Evolutionary conservation across 2,888 invertebrate genomes (phyloP), one percentile per base, ranked within the genome.

Genomic region (Bibio marci): DNA sequence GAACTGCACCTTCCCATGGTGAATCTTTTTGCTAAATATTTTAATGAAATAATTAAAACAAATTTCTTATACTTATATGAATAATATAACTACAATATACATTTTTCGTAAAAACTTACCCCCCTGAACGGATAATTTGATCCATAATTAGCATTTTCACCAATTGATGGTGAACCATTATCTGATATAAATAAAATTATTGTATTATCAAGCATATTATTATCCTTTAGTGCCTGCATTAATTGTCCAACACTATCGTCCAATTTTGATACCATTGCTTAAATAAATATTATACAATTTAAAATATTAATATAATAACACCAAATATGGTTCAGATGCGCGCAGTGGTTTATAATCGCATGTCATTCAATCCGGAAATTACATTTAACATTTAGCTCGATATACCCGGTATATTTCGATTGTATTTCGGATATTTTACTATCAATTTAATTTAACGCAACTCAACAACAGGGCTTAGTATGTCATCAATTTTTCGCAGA

Each of bases 151-250:
- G 66, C 55, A 51, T 76, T 73, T 27, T 32, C 50, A 0, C 85
- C 87, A 40, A 69, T 63, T 1, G 83, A 76, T 36, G 83, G 82
- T 0, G 78, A 85, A 1, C 90, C 88, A 55, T 92, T 92, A 55
- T 92, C 94, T 11, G 87, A 80, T 47, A 80, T 72, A 55, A 92
- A 94, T 2, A 87, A 59, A 38, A 94, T 69, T 34, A 94, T 72
- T 1, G 87, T 80, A 54, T 91, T 79, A 32, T 83, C 65, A 45
- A 91, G 63, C 61, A 88, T 76, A 2, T 67, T 66, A 41, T 70
- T 72, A 1, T 69, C 56, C 38, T 70, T 63, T 39, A 94, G 61
- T 4, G 80, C 73, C 36, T 68, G 55, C 1, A 87, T 67, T 12
- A 92, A 71, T 28, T 73, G 69, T 0, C 88, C 90, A 0, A 94